Conservation (phyloP, 2,888 invertebrate species). For the Patella pellucida region DNA sequence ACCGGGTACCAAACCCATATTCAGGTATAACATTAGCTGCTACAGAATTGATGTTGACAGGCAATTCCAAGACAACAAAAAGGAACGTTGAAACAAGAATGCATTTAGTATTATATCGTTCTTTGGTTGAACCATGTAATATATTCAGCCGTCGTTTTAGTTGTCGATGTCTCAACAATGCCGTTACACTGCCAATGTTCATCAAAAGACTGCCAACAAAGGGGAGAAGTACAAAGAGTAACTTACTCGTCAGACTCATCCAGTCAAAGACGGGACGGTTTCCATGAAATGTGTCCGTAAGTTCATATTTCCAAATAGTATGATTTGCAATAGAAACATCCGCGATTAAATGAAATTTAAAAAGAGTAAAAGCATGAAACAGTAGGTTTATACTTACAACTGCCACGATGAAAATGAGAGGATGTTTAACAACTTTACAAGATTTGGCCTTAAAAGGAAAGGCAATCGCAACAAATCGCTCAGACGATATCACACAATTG, state of each 20-base stretch:
- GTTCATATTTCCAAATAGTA: not conserved
- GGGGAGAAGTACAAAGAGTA: constrained; percentile 6
- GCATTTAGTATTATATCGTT: not conserved
- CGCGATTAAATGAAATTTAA: not conserved
- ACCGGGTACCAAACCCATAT: not conserved
- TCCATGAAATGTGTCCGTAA: not conserved
- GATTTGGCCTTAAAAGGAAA: too few relatives aligned
- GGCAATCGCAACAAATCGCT: too few relatives aligned
- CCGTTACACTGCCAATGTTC: not conserved
- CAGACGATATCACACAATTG: too few relatives aligned
- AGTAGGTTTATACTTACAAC: not conserved
- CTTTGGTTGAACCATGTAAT: not conserved
- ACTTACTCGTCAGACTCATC: not conserved
- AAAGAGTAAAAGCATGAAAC: not conserved
- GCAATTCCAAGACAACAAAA: constrained; percentile 3
- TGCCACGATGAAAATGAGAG: not conserved
- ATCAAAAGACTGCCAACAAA: not conserved
- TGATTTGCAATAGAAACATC: not conserved
- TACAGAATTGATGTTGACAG: constrained; percentile 5
- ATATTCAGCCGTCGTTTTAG: not conserved
- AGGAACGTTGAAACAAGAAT: constrained; percentile 14
- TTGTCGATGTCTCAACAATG: not conserved
- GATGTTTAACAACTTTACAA: not conserved
- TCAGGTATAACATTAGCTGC: not conserved
- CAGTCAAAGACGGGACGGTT: not conserved